A percentile compares a stretch with the other conserved stretches of the same genome.
Conservation (phyloP, 2,113 vertebrate species). For the Xiphorhynchus elegans region DNA sequence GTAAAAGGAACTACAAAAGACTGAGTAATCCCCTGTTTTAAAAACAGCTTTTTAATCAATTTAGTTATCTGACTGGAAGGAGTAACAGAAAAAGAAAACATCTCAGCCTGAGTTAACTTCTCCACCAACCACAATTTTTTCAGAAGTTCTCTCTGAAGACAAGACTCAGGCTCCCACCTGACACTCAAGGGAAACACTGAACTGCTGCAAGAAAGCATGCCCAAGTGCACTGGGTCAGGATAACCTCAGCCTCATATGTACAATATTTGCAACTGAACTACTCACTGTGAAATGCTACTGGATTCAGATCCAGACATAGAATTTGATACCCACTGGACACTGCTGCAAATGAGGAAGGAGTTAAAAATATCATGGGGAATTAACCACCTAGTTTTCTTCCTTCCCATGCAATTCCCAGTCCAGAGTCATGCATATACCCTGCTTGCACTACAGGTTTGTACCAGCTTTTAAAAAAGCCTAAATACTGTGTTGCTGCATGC, state of each 20-base stretch:
- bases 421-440: background rate
- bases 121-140: constrained; percentile 32
- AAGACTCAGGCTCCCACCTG: background rate
- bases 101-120: constrained; percentile 36
- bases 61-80: constrained; percentile 50
- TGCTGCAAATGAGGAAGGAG: background rate
- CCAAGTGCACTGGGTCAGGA: background rate
- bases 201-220: background rate
- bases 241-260: background rate
- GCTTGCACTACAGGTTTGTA: background rate
- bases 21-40: constrained; percentile 62
- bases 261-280: background rate
- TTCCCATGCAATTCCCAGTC: background rate
- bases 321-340: background rate
- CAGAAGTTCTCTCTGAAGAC: background rate
- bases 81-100: constrained; percentile 59
- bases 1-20: constrained; percentile 52
- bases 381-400: background rate
- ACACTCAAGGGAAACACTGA: background rate
- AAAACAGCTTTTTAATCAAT: constrained; percentile 67
- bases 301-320: background rate
- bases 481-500: background rate
- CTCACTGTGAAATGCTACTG: background rate
- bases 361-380: background rate
- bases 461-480: background rate